Base-by-base conservation (phyloP, 2,113 vertebrate genomes). In the Acanthochromis polyacanthus region DNA sequence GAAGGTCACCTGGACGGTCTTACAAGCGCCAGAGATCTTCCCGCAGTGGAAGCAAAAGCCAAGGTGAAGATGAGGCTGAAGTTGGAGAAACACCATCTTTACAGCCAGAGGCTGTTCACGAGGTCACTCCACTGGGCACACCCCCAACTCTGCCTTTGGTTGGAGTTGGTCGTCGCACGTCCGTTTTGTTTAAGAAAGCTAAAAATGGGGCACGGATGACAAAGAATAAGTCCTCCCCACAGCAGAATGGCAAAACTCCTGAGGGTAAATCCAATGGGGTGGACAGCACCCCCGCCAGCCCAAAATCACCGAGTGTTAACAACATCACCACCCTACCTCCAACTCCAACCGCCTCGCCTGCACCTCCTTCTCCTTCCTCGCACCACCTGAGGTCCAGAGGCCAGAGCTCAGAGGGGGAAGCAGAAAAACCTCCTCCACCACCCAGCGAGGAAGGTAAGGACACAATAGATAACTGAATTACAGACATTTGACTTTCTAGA, bases 141-240 rank as follows among this genome's bases (percentile, higher is more conserved):
- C 89, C 95, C 0, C 58, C 93, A 3, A 78, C 89, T 32, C 74
- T 90, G 25, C 80, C 87, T 3, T 83, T 95, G 80, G 88, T 93
- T 0, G 95, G 95, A 0, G 97, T 97, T 22, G 97, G 97, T 38
- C 95, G 97, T 3, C 95, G 97, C 56, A 98, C 97, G 0, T 97
- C 97, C 1, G 90, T 99, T 57, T 94, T 98, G 52, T 98, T 98
- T 78, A 98, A 95, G 91, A 99, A 99, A 86, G 96, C 97, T 36
- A 98, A 96, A 93, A 99, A 99, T 0, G 97, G 97, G 4, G 91
- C 94, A 20, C 94, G 97, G 69, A 80, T 93, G 64, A 94, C 90
- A 5, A 95, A 95, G 65, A 94, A 84, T 62, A 94, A 95, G 58
- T 94, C 94, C 3, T 84, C 93, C 9, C 80, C 93, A 1, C 84